Conservation (phyloP, 2,113 vertebrate species). For the Trematocara nigrifrons region DNA sequence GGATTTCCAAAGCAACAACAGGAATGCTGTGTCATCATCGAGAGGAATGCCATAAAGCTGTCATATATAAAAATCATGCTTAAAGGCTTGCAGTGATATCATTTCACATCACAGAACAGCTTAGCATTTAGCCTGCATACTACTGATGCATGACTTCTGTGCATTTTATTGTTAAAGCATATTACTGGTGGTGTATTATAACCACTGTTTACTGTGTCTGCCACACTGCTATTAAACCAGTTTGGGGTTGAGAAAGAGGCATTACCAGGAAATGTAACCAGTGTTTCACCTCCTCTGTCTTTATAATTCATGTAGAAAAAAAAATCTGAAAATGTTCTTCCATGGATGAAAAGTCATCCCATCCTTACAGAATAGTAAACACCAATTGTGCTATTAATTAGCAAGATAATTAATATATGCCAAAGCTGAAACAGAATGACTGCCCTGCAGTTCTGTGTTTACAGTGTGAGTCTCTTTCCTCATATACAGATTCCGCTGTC, state of each 20-base stretch:
- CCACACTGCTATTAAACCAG: not conserved
- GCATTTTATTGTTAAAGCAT: constrained; percentile 30
- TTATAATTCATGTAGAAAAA: not conserved
- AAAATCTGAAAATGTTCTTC: constrained; percentile 7
- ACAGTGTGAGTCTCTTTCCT: not conserved
- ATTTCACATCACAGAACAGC: constrained; percentile 10
- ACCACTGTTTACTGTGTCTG: constrained; percentile 7
- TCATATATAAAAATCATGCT: constrained; percentile 20
- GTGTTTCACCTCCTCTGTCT: not conserved
- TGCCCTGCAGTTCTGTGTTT: constrained; percentile 29
- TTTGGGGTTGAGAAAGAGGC: not conserved
- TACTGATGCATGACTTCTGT: constrained; percentile 50
- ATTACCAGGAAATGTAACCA: not conserved
- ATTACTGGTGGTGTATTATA: constrained; percentile 23
- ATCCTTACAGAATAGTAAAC: constrained; percentile 17
- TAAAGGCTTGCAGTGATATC: constrained; percentile 7
- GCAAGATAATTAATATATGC: not conserved
- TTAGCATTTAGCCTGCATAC: constrained; percentile 21
- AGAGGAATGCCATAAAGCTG: not conserved
- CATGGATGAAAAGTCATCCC: not conserved
- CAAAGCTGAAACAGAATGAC: constrained; percentile 17
- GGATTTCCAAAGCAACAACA: constrained; percentile 51
- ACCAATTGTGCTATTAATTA: constrained; percentile 46
- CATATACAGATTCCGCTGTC: not conserved
- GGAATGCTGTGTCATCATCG: not conserved